A percentile compares a stretch with the other conserved stretches of the same genome.
These are phyloP conservation scores for Heliconius melpomene DNA, from an alignment of 1,140 invertebrate species.

Conservation along the genomic window DNA sequence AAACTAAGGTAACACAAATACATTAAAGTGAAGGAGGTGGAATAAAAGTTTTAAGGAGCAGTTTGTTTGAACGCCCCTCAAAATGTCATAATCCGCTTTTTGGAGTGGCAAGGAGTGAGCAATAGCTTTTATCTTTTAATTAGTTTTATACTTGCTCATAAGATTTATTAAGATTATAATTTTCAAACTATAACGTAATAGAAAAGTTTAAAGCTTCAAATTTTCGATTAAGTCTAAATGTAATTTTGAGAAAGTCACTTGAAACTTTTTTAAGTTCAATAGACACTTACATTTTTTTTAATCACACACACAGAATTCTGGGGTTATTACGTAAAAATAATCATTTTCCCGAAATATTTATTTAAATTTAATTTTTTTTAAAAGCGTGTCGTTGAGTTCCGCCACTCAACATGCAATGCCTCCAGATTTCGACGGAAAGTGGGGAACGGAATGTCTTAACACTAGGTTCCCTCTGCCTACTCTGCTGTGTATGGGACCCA, in stretches of 20 bases:
- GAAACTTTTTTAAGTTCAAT: neutral
- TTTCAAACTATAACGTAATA: conserved; percentile 16
- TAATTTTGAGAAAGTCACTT: neutral
- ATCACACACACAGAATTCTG: too few species aligned
- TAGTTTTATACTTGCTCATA: conserved; percentile 30
- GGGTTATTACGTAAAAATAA: too few species aligned
- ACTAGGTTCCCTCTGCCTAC: too few species aligned
- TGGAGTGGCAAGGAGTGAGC: conserved; percentile 29
- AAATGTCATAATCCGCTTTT: conserved; percentile 36
- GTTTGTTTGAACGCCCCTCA: conserved; percentile 32
- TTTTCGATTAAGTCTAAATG: neutral
- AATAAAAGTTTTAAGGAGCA: conserved; percentile 34
- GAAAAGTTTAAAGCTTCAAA: neutral
- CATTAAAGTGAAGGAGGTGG: conserved; percentile 28
- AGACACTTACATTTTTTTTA: too few species aligned
- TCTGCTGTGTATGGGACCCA: too few species aligned
- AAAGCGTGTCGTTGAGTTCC: too few species aligned
- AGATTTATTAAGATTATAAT: conserved; percentile 25
- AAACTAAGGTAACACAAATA: conserved; percentile 32
- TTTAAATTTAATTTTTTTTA: too few species aligned
- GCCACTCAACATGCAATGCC: too few species aligned
- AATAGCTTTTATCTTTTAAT: conserved; percentile 37
- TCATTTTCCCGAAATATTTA: too few species aligned
- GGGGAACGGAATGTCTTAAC: too few species aligned
- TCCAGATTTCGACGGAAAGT: too few species aligned